Evolutionary conservation across 2,113 vertebrate genomes (phyloP).

Genomic region (Sebastes fasciatus): DNA sequence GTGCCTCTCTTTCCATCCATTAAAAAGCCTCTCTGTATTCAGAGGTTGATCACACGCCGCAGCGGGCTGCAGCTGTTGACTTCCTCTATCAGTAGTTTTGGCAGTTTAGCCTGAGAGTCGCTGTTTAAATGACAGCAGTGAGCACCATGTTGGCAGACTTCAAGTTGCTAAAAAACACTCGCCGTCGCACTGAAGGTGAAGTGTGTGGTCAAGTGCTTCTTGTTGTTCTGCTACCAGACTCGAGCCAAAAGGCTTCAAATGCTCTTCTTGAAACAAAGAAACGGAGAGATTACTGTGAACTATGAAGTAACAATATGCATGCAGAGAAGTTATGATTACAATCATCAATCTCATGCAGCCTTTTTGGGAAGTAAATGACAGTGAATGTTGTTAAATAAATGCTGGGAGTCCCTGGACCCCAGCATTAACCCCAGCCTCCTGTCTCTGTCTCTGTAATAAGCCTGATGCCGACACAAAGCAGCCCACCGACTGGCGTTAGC

Average conservation of each 20-base stretch:
- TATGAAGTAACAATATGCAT: neutral
- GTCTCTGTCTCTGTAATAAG: conserved; percentile 4
- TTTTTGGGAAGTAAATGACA: neutral
- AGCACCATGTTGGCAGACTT: neutral
- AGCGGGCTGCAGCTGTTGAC: conserved; percentile 11
- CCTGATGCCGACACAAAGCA: conserved; percentile 47
- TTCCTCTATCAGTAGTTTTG: conserved; percentile 5
- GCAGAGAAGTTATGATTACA: neutral
- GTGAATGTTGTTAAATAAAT: neutral
- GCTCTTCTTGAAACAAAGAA: too few species aligned
- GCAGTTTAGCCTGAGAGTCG: conserved; percentile 1
- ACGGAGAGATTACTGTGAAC: neutral
- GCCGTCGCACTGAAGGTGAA: conserved; percentile 22
- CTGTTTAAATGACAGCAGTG: conserved; percentile 1
- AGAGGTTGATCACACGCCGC: conserved; percentile 33
- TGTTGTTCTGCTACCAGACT: neutral
- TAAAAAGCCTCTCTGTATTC: conserved; percentile 43
- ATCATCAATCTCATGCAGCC: neutral
- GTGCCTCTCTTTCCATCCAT: conserved; percentile 16
- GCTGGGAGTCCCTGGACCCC: neutral
- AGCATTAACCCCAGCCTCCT: neutral
- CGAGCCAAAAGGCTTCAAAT: neutral
- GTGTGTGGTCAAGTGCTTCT: conserved; percentile 37
- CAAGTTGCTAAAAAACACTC: conserved; percentile 25
- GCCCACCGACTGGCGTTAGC: conserved; percentile 34